A percentile compares a stretch with the other conserved stretches of the same genome.
Conservation (phyloP, 64 coral and sea anemone species). For the Acropora tenuis region DNA sequence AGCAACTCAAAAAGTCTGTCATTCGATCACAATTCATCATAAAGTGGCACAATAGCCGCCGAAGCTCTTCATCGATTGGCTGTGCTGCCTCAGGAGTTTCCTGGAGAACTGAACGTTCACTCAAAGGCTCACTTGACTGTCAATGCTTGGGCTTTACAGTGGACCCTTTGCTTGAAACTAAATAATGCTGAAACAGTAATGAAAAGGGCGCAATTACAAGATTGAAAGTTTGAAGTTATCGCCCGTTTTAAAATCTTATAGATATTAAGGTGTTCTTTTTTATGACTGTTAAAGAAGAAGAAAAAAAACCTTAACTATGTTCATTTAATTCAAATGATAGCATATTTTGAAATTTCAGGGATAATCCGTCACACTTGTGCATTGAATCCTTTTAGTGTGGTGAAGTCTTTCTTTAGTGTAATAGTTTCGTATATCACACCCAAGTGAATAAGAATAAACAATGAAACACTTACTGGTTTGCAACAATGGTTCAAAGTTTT, state of each 20-base stretch:
- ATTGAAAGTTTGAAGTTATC: neutral
- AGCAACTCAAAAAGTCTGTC: too few relatives aligned
- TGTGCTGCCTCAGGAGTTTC: neutral
- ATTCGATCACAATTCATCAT: too few relatives aligned
- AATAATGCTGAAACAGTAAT: neutral
- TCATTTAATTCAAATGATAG: too few relatives aligned
- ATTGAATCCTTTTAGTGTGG: too few relatives aligned
- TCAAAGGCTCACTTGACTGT: neutral
- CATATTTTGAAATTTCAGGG: too few relatives aligned
- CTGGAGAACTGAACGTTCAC: neutral
- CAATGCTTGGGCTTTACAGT: neutral
- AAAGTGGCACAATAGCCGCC: too few relatives aligned
- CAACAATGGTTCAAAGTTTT: too few relatives aligned
- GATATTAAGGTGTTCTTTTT: neutral
- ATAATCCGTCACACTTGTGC: too few relatives aligned
- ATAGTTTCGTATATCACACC: too few relatives aligned
- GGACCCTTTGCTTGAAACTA: neutral
- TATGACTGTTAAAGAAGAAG: neutral
- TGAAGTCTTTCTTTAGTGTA: too few relatives aligned
- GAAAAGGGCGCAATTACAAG: neutral
- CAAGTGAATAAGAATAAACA: too few relatives aligned
- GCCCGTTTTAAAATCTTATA: neutral
- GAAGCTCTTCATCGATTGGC: conserved; percentile 2
- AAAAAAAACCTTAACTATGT: neutral
- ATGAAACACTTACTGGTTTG: too few relatives aligned